A percentile compares a stretch with the other conserved stretches of the same genome.
These are phyloP conservation scores for Perccottus glenii DNA, from an alignment of 2,113 vertebrate species.

Conservation along the genomic window DNA sequence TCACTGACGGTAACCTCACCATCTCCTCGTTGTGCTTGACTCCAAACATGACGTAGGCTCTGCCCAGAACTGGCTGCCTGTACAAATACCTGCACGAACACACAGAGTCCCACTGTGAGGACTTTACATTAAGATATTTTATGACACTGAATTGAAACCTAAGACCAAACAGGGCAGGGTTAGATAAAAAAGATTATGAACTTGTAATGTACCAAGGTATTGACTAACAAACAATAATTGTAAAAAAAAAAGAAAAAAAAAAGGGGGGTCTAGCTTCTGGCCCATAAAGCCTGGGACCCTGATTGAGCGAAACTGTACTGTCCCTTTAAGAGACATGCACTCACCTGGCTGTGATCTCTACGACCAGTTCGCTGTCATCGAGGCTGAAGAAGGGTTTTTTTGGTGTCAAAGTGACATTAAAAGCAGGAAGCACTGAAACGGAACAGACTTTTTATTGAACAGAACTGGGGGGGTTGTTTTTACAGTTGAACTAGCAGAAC, in stretches of 20 bases:
- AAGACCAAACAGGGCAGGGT: too few species aligned
- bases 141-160: too few species aligned
- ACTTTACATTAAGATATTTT: too few species aligned
- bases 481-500: background rate
- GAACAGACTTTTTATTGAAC: too few species aligned
- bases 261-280: too few species aligned
- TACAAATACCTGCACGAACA: slow-evolving; percentile 72
- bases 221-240: too few species aligned
- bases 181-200: too few species aligned
- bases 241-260: too few species aligned
- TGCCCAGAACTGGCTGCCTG: slow-evolving; percentile 71
- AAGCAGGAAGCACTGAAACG: slow-evolving; percentile 78
- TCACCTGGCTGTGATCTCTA: slow-evolving; percentile 74
- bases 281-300: too few species aligned
- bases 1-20: slow-evolving; percentile 67
- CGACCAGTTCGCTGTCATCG: slow-evolving; percentile 62
- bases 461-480: too few species aligned
- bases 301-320: too few species aligned
- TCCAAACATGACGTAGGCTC: slow-evolving; percentile 79
- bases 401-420: slow-evolving; percentile 78
- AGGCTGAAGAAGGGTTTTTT: slow-evolving; percentile 63
- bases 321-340: background rate
- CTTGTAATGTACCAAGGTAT: too few species aligned
- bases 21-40: slow-evolving; percentile 71
- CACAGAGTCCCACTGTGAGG: background rate